Conservation (phyloP, 2,113 vertebrate species). For the Anolis sagrei region DNA sequence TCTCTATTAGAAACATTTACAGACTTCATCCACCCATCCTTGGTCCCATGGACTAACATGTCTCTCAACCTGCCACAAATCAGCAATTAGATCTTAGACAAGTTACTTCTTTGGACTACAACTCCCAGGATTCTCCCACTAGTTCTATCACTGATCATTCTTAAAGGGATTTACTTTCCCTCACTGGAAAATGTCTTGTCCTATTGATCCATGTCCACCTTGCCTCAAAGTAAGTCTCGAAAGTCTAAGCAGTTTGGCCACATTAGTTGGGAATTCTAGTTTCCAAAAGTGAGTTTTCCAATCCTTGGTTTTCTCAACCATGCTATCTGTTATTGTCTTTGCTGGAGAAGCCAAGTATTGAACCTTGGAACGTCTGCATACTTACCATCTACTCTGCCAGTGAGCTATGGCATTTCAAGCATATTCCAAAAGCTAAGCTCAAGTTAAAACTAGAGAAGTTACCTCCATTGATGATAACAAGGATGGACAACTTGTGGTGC, state of each 20-base stretch:
- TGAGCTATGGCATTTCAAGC: slow-evolving; percentile 7
- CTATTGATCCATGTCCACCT: background rate
- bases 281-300: no score
- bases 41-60: slow-evolving; percentile 14
- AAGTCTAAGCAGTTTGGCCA: no score
- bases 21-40: slow-evolving; percentile 39
- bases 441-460: slow-evolving; percentile 42
- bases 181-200: slow-evolving; percentile 10
- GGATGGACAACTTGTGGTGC: no score
- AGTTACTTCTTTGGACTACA: no score
- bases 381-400: background rate
- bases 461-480: slow-evolving; percentile 39
- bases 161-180: background rate
- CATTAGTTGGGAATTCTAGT: no score
- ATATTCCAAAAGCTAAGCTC: slow-evolving; percentile 55
- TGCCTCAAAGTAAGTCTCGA: background rate
- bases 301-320: no score
- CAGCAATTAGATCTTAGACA: no score
- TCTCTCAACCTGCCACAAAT: no score
- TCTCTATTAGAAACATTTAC: slow-evolving; percentile 40
- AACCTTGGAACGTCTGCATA: background rate
- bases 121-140: no score
- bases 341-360: background rate
- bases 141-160: no score
- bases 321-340: slow-evolving; percentile 20